These are phyloP conservation scores for Pipistrellus pygmaeus DNA, from an alignment of 2,797 vertebrate species.

Conservation along the genomic window DNA sequence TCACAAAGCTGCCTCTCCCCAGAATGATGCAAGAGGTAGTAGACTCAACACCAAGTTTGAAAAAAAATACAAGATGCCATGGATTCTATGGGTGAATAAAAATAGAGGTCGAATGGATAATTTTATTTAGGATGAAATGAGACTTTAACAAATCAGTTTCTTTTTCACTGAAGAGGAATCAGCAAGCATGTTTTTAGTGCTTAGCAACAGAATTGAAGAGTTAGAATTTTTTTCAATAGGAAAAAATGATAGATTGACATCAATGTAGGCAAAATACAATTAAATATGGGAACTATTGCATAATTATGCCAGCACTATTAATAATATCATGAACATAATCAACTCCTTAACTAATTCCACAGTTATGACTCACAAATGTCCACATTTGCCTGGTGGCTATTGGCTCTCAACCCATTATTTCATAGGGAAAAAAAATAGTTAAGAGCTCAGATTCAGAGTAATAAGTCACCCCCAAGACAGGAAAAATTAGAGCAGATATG, in stretches of 20 bases:
- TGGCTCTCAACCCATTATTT: neutral
- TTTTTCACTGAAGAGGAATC: neutral
- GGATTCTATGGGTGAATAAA: neutral
- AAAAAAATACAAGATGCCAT: neutral
- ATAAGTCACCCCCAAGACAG: neutral
- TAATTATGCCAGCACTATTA: neutral
- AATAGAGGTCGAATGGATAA: neutral
- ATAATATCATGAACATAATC: neutral
- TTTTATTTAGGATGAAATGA: neutral
- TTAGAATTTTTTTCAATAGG: neutral
- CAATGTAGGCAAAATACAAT: slow-evolving; percentile 6
- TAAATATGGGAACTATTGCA: neutral
- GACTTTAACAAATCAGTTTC: neutral
- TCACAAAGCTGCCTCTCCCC: neutral
- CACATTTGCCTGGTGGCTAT: neutral
- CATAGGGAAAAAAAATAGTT: neutral
- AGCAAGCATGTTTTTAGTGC: neutral
- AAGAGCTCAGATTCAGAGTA: neutral
- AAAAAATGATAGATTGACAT: neutral
- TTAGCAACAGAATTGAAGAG: neutral
- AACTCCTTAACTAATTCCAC: neutral
- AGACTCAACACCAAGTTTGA: neutral
- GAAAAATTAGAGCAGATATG: slow-evolving; percentile 4
- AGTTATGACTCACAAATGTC: neutral
- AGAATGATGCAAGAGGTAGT: neutral